phyloP scores from a whole-genome alignment of 1,140 invertebrate genomes.

The Neodiprion pinetum region DNA sequence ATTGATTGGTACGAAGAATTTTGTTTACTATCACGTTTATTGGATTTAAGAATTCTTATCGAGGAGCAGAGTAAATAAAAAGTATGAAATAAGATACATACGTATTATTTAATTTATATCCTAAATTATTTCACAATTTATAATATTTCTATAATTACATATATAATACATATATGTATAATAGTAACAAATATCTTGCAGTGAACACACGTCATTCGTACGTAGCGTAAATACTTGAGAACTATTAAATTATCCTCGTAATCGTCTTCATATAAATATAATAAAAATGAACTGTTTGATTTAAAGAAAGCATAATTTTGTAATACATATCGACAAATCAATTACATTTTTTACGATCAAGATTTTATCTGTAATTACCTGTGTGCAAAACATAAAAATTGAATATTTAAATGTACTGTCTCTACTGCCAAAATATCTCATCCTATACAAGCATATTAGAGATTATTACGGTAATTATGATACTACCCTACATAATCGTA shows the following conservation, averaged over 20 bases:
- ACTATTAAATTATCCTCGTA: background rate
- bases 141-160: slow-evolving; percentile 5
- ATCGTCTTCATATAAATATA: background rate
- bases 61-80: slow-evolving; percentile 25
- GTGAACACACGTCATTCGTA: background rate
- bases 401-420: too few relatives aligned
- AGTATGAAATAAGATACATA: slow-evolving; percentile 19
- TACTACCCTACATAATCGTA: too few relatives aligned
- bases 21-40: slow-evolving; percentile 30
- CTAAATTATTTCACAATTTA: background rate
- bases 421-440: too few relatives aligned
- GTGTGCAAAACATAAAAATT: too few relatives aligned
- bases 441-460: too few relatives aligned
- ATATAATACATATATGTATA: background rate
- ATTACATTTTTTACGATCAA: too few relatives aligned
- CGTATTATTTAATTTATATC: background rate
- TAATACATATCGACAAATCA: too few relatives aligned
- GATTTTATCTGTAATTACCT: too few relatives aligned
- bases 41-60: slow-evolving; percentile 21
- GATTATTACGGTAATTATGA: too few relatives aligned
- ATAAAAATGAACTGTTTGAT: background rate
- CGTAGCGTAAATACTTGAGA: background rate
- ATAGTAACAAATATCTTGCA: slow-evolving; percentile 1
- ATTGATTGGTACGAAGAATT: slow-evolving; percentile 14
- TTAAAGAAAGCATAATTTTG: too few relatives aligned